Evolutionary conservation across 2,113 vertebrate species (phyloP).

Genomic region (Chelonoidis abingdonii): DNA sequence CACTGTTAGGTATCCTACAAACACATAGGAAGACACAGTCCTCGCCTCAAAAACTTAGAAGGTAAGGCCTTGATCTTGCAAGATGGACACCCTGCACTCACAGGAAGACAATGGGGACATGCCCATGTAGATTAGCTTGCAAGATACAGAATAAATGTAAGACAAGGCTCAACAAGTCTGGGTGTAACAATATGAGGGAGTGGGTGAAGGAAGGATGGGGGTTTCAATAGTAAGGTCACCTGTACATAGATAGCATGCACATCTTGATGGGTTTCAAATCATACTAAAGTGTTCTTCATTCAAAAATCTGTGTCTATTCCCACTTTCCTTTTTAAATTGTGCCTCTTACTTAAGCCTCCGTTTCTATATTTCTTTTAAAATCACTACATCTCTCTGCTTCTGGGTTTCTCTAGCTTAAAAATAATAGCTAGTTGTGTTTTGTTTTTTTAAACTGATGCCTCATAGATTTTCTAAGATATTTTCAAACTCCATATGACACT

Average conservation of each 20-base stretch:
- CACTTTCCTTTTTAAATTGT: neutral
- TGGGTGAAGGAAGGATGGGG: neutral
- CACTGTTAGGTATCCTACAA: neutral
- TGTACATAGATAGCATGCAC: neutral
- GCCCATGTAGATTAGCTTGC: neutral
- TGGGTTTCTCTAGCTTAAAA: neutral
- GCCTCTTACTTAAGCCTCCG: neutral
- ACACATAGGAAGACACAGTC: neutral
- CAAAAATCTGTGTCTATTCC: neutral
- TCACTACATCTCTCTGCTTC: too few relatives aligned
- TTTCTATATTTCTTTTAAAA: too few relatives aligned
- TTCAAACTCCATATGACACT: neutral
- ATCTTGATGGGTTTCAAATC: neutral
- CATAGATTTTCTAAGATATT: neutral
- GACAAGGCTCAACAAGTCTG: neutral
- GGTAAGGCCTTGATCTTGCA: neutral
- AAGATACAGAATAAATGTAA: neutral
- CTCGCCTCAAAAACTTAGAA: neutral
- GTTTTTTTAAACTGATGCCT: neutral
- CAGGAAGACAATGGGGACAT: neutral
- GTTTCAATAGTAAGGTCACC: neutral
- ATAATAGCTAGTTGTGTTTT: neutral
- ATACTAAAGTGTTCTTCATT: neutral
- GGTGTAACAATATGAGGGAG: neutral
- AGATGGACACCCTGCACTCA: neutral